These are phyloP conservation scores for Volucella inflata DNA, from an alignment of 2,888 invertebrate genomes.

Conservation along the genomic window DNA sequence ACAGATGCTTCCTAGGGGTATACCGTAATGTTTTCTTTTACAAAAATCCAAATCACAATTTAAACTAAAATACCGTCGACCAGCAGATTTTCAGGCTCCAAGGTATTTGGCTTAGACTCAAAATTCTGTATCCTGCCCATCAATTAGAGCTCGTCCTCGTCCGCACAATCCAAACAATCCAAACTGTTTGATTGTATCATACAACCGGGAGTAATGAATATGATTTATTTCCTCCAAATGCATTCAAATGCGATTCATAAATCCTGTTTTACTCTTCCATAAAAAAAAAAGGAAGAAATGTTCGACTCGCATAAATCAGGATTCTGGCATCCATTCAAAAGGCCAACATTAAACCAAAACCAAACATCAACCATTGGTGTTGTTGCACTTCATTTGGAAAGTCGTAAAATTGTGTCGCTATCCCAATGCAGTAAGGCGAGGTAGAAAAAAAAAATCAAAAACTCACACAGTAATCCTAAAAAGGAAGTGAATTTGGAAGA, in stretches of 20 bases:
- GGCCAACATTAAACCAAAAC: conserved; percentile 42
- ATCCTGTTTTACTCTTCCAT: conserved; percentile 40
- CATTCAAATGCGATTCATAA: conserved; percentile 71
- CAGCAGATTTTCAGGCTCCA: too few relatives aligned
- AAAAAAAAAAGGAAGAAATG: conserved; percentile 15
- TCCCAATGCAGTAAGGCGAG: conserved; percentile 57
- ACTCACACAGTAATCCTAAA: conserved; percentile 16
- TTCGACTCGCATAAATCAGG: conserved; percentile 64
- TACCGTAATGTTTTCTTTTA: too few relatives aligned
- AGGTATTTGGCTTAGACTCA: too few relatives aligned
- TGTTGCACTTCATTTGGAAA: conserved; percentile 45
- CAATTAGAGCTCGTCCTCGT: conserved; percentile 18
- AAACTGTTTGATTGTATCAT: conserved; percentile 29
- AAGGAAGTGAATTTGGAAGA: conserved; percentile 52
- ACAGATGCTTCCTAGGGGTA: too few relatives aligned
- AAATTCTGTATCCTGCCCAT: conserved; percentile 1
- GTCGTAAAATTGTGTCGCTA: conserved; percentile 5
- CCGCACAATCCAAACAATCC: conserved; percentile 34
- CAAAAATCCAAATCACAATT: too few relatives aligned
- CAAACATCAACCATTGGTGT: conserved; percentile 43
- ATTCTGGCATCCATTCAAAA: conserved; percentile 74
- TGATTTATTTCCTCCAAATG: conserved; percentile 64
- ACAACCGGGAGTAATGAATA: conserved; percentile 62
- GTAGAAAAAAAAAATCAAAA: not conserved
- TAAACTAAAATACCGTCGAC: too few relatives aligned